phyloP scores from a whole-genome alignment of 1,140 invertebrate genomes.

The Lamellibrachia luymesi region DNA sequence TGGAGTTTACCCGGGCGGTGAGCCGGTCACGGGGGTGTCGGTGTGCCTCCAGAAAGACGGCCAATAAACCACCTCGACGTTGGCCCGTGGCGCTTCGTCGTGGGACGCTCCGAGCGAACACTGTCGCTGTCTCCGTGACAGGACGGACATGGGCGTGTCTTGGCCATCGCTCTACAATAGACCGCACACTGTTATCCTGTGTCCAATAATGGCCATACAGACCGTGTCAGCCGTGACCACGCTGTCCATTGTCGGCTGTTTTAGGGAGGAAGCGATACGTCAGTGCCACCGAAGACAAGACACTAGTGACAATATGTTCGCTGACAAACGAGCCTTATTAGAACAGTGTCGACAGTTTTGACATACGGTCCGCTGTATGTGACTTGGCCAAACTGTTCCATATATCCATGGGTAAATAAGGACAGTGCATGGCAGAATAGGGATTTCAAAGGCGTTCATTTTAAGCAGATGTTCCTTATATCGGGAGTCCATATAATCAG shows the following conservation, averaged over 20 bases:
- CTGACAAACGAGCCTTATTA: neutral
- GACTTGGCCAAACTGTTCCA: neutral
- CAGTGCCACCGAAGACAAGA: neutral
- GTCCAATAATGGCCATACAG: neutral
- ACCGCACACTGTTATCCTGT: neutral
- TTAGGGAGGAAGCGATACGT: neutral
- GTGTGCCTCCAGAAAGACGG: neutral
- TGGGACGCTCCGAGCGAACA: neutral
- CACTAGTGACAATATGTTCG: neutral
- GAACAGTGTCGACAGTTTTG: neutral
- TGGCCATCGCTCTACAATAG: neutral
- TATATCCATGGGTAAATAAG: neutral
- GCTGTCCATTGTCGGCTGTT: neutral
- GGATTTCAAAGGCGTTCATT: neutral
- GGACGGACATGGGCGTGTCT: neutral
- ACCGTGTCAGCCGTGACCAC: neutral
- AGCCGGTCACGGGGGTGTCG: neutral
- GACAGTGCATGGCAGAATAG: neutral
- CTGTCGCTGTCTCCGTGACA: neutral
- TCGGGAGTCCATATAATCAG: too few relatives aligned
- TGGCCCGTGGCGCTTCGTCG: neutral
- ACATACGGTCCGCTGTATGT: neutral
- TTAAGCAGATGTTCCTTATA: neutral
- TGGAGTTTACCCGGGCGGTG: neutral
- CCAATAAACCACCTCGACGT: neutral